Conservation (phyloP, 2,888 invertebrate species). For the Brenthis daphne region DNA sequence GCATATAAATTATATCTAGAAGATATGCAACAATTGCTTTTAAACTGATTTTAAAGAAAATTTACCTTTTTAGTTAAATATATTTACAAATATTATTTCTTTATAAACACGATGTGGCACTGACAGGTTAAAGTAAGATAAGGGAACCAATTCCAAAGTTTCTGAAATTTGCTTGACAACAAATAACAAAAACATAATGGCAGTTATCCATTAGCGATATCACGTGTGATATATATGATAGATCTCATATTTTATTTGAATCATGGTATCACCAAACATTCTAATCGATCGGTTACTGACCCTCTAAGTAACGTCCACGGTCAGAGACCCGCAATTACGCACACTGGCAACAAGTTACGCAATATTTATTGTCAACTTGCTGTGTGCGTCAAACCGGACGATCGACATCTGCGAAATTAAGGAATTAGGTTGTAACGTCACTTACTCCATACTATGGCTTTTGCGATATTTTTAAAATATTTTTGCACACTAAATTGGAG, state of each 20-base stretch:
- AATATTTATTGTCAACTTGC: slow-evolving; percentile 29
- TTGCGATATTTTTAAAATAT: too few species aligned
- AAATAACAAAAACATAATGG: not conserved
- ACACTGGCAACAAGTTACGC: slow-evolving; percentile 31
- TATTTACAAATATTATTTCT: too few species aligned
- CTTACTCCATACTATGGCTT: too few species aligned
- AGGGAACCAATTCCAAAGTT: too few species aligned
- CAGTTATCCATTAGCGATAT: not conserved
- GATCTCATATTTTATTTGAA: slow-evolving; percentile 4
- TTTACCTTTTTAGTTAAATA: too few species aligned
- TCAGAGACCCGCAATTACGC: slow-evolving; percentile 39
- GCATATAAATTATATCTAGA: too few species aligned
- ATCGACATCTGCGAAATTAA: not conserved
- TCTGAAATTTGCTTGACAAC: not conserved
- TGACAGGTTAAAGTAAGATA: too few species aligned
- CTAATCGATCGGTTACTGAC: slow-evolving; percentile 65
- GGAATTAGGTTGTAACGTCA: slow-evolving; percentile 8
- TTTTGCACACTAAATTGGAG: too few species aligned
- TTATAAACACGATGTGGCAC: too few species aligned
- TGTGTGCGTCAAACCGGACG: slow-evolving; percentile 11
- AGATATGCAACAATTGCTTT: too few species aligned
- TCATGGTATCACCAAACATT: slow-evolving; percentile 38
- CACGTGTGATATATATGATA: slow-evolving; percentile 8
- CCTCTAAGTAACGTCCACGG: slow-evolving; percentile 60
- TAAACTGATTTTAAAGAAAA: too few species aligned